A percentile compares a stretch with the other conserved stretches of the same genome.
phyloP scores from a whole-genome alignment of 2,888 invertebrate genomes.

The Archips xylosteana region DNA sequence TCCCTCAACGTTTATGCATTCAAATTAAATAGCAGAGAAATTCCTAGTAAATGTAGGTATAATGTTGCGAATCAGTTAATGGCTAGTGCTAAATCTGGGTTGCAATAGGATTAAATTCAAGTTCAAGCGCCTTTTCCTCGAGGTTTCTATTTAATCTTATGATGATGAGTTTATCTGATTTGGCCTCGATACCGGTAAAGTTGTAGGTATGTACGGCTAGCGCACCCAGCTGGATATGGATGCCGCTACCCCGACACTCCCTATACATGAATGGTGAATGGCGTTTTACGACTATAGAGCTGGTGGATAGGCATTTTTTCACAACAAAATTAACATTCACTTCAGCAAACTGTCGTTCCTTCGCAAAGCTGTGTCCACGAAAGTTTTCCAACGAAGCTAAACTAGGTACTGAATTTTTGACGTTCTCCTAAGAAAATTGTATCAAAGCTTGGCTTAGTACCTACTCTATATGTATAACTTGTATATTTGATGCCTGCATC shows the following conservation, averaged over 20 bases:
- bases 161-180: background rate
- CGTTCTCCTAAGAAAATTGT: background rate
- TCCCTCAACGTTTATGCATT: too few relatives aligned
- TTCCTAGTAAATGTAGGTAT: too few relatives aligned
- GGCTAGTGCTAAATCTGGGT: background rate
- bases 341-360: background rate
- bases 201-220: background rate
- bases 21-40: too few relatives aligned
- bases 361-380: background rate
- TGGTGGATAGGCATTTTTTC: background rate
- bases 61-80: background rate
- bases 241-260: background rate
- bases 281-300: too few relatives aligned
- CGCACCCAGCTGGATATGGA: background rate
- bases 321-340: background rate
- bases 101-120: background rate
- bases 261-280: background rate
- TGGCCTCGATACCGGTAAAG: background rate
- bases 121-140: background rate
- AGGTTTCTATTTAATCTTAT: background rate
- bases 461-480: background rate
- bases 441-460: background rate
- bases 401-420: background rate
- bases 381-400: background rate
- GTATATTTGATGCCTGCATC: conserved; percentile 20